A percentile compares a stretch with the other conserved stretches of the same genome.
Conservation (phyloP, 2,797 vertebrate genomes). For the Parauchenoglanis punctatus region DNA sequence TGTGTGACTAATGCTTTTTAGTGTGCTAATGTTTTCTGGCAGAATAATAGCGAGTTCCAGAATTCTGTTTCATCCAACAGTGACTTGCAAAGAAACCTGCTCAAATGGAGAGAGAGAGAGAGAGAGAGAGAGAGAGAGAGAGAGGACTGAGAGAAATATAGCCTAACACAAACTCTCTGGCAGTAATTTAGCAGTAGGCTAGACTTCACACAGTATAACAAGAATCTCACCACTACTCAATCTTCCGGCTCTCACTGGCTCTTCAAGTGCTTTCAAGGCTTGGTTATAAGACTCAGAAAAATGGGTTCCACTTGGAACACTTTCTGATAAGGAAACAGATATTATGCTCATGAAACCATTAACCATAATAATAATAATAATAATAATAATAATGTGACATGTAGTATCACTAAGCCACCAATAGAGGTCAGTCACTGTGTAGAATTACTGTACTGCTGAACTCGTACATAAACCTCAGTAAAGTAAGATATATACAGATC, state of each 20-base stretch:
- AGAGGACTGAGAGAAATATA: background rate
- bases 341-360: background rate
- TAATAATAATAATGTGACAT: slow-evolving; percentile 7
- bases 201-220: background rate
- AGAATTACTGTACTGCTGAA: background rate
- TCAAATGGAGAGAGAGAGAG: slow-evolving; percentile 43
- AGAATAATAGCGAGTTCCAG: slow-evolving; percentile 71
- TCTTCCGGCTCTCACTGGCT: background rate
- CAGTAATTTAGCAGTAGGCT: background rate
- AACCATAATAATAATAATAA: background rate
- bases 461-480: slow-evolving; percentile 24
- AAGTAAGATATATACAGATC: slow-evolving; percentile 2
- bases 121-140: slow-evolving; percentile 25
- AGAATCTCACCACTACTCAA: background rate
- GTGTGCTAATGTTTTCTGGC: slow-evolving; percentile 56
- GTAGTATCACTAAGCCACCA: slow-evolving; percentile 37
- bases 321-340: background rate
- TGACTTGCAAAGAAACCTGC: slow-evolving; percentile 53
- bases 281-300: background rate
- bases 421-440: slow-evolving; percentile 55
- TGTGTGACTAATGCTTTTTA: slow-evolving; percentile 74
- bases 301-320: background rate
- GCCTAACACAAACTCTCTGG: slow-evolving; percentile 2
- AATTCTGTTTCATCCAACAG: slow-evolving; percentile 48
- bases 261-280: background rate